A percentile compares a stretch with the other conserved stretches of the same genome.
phyloP scores from a whole-genome alignment of 1,140 invertebrate genomes.

The Kradibia gibbosae region DNA sequence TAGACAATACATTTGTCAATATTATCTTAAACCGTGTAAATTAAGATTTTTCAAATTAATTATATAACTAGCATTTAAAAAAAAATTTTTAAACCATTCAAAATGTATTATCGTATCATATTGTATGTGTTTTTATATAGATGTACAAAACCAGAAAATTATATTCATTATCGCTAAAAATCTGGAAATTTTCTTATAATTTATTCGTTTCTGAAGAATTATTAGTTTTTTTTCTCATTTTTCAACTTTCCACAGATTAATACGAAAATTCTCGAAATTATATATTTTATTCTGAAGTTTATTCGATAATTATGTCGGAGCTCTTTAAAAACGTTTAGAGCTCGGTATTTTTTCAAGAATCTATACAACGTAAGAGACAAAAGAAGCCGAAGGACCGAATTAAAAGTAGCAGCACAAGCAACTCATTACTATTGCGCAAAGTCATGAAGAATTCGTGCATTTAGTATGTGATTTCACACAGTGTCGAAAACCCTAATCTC shows the following conservation, averaged over 20 bases:
- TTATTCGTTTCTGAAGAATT: background rate
- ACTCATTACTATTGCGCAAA: background rate
- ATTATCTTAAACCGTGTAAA: background rate
- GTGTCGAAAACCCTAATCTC: background rate
- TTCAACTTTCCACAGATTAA: background rate
- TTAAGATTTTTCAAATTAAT: background rate
- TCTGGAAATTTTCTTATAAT: background rate
- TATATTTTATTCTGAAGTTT: background rate
- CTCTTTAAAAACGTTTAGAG: background rate
- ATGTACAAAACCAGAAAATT: no score
- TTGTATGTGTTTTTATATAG: no score
- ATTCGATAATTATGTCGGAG: background rate
- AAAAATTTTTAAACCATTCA: no score
- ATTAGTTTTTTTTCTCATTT: background rate
- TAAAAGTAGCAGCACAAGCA: background rate
- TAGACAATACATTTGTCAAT: background rate
- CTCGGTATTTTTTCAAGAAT: background rate
- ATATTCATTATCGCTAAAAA: no score
- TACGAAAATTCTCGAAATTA: background rate
- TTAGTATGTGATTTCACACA: constrained; percentile 8
- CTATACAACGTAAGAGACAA: background rate
- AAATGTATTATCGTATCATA: no score
- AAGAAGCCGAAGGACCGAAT: background rate
- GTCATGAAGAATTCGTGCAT: background rate
- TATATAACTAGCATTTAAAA: background rate